phyloP scores from a whole-genome alignment of 2,113 vertebrate genomes.

The Chionomys nivalis region DNA sequence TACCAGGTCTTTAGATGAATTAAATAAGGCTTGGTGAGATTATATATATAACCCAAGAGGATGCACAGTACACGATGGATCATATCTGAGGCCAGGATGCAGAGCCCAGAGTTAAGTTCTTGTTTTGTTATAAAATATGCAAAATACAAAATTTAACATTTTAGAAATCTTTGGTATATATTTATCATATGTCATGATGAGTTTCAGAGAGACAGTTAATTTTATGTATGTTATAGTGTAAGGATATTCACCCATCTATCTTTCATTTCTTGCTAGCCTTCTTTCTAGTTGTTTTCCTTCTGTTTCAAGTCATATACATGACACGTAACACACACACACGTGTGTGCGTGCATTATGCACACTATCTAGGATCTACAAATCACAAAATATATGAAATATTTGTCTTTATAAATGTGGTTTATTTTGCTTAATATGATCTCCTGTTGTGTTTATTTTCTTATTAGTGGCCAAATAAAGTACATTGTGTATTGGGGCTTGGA shows the following conservation, averaged over 20 bases:
- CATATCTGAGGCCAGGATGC: neutral
- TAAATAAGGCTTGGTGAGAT: neutral
- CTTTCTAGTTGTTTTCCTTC: neutral
- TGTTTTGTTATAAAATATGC: neutral
- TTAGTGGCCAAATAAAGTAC: neutral
- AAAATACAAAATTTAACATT: neutral
- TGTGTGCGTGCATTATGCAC: neutral
- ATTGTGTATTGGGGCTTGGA: neutral
- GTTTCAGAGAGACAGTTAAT: neutral
- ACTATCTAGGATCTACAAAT: neutral
- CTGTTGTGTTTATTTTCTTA: neutral
- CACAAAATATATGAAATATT: neutral
- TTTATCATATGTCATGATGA: neutral
- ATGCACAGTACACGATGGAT: neutral
- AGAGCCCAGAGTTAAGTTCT: no score
- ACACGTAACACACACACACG: neutral
- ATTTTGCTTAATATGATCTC: neutral
- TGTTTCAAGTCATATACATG: neutral
- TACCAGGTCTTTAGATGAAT: neutral
- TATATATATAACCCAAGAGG: neutral
- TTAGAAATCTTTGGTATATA: neutral
- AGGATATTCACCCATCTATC: neutral
- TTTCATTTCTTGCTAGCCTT: neutral
- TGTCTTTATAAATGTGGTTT: neutral
- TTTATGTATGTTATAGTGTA: neutral